phyloP scores from a whole-genome alignment of 2,888 invertebrate species.

The Acanthopleura granulata region DNA sequence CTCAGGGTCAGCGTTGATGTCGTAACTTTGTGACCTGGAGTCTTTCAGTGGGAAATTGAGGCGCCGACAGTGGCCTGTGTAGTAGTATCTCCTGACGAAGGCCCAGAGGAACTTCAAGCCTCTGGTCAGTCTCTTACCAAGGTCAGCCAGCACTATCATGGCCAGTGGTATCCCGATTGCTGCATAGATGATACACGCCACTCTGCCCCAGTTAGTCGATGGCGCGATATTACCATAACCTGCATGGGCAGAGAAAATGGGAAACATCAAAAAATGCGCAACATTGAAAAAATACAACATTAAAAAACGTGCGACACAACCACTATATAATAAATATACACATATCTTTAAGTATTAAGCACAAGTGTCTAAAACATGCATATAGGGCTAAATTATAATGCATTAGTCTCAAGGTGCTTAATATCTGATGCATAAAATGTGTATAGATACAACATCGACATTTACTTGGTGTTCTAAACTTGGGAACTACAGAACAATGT shows the following conservation, averaged over 20 bases:
- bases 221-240: conserved; percentile 98
- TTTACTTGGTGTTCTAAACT: too few species aligned
- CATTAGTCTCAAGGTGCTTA: too few species aligned
- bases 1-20: background rate
- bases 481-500: too few species aligned
- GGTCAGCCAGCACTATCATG: conserved; percentile 92
- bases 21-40: conserved; percentile 7
- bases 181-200: conserved; percentile 92
- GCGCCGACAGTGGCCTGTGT: conserved; percentile 83
- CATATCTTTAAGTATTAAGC: too few species aligned
- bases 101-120: conserved; percentile 89
- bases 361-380: too few species aligned
- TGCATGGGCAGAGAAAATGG: conserved; percentile 68
- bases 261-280: too few species aligned
- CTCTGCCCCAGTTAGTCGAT: conserved; percentile 85
- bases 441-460: too few species aligned
- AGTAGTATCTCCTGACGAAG: conserved; percentile 68
- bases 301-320: too few species aligned
- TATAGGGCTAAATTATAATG: too few species aligned
- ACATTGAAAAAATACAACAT: too few species aligned
- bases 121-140: conserved; percentile 93
- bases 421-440: too few species aligned
- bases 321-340: too few species aligned
- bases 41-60: conserved; percentile 70
- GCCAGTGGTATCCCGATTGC: conserved; percentile 96